phyloP scores from a whole-genome alignment of 1,140 invertebrate species.

The Drosophila repleta region DNA sequence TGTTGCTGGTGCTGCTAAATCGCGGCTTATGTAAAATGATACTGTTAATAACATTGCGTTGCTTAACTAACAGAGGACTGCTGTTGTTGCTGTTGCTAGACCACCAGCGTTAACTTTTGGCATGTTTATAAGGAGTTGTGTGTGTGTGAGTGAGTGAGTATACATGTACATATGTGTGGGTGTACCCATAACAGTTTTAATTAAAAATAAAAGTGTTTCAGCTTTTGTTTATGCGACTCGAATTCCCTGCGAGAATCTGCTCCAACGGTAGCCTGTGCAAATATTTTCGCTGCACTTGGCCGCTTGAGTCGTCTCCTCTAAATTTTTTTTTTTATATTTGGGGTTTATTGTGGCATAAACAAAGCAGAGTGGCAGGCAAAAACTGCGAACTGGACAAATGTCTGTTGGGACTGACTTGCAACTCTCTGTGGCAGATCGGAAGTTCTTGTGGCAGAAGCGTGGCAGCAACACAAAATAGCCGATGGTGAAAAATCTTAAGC shows the following conservation, averaged over 20 bases:
- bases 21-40: slow-evolving; percentile 32
- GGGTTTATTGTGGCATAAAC: slow-evolving; percentile 38
- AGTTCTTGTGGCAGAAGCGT: slow-evolving; percentile 17
- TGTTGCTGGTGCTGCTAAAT: slow-evolving; percentile 36
- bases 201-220: slow-evolving; percentile 62
- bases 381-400: slow-evolving; percentile 38
- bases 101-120: slow-evolving; percentile 63
- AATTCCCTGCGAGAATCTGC: slow-evolving; percentile 27
- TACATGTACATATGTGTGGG: slow-evolving; percentile 6
- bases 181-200: slow-evolving; percentile 59
- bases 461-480: not conserved
- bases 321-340: slow-evolving; percentile 7
- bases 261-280: slow-evolving; percentile 67
- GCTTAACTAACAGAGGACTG: slow-evolving; percentile 55
- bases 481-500: not conserved
- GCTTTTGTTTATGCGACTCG: slow-evolving; percentile 49
- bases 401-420: not conserved
- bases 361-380: slow-evolving; percentile 31
- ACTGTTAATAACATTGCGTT: slow-evolving; percentile 61
- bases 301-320: not conserved
- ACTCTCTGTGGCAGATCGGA: slow-evolving; percentile 4
- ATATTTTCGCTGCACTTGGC: slow-evolving; percentile 56
- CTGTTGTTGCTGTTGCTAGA: slow-evolving; percentile 35
- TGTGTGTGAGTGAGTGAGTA: slow-evolving; percentile 12
- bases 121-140: slow-evolving; percentile 32